Evolutionary conservation across 1,140 invertebrate species (phyloP).

Genomic region (Lamellibrachia luymesi): DNA sequence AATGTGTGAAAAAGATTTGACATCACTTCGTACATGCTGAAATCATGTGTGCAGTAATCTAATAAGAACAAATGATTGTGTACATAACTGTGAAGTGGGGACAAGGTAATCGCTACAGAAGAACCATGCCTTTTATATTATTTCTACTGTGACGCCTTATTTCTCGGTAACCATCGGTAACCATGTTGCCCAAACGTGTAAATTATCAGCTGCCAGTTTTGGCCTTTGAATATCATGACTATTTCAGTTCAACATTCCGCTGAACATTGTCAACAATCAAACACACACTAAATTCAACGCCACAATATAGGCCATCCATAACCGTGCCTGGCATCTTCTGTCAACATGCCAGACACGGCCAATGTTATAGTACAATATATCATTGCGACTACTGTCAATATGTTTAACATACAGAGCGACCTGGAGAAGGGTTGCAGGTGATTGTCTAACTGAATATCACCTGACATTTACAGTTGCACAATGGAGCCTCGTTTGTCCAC

Average conservation of each 20-base stretch:
- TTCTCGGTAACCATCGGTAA: too few species aligned
- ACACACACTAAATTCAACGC: not conserved
- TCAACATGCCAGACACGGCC: not conserved
- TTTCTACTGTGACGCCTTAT: too few species aligned
- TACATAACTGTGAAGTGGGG: not conserved
- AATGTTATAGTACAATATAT: too few species aligned
- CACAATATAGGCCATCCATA: not conserved
- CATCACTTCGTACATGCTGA: too few species aligned
- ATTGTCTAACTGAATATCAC: not conserved
- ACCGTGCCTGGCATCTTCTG: not conserved
- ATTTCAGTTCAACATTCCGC: not conserved
- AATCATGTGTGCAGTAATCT: not conserved
- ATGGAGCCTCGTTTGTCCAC: not conserved
- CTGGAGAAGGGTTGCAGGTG: not conserved
- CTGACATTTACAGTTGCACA: not conserved
- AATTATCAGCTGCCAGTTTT: too few species aligned
- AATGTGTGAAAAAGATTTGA: not conserved
- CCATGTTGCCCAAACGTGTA: too few species aligned
- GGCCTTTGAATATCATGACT: not conserved
- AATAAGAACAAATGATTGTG: not conserved
- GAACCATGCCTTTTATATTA: too few species aligned
- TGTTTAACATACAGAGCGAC: not conserved
- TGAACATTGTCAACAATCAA: not conserved
- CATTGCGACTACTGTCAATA: not conserved
- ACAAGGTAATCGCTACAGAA: too few species aligned